Conservation (phyloP, 2,797 vertebrate genomes). For the Distichodus sexfasciatus region DNA sequence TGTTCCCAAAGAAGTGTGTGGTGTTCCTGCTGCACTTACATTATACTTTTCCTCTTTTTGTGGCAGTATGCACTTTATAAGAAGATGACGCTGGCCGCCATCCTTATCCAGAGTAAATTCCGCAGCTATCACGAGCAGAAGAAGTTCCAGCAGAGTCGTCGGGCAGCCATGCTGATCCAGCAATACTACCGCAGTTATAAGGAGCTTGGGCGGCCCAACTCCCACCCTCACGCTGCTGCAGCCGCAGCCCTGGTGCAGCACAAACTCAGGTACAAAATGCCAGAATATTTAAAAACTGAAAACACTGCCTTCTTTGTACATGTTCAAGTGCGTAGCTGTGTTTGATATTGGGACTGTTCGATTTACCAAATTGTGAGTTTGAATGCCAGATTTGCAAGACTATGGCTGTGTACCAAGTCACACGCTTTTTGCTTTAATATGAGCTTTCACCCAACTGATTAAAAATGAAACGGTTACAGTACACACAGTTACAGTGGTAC, state of each 20-base stretch:
- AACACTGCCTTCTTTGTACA: no score
- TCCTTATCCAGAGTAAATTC: conserved; percentile 99
- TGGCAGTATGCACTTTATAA: conserved; percentile 99
- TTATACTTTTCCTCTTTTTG: conserved; percentile 63
- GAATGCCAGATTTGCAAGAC: no score
- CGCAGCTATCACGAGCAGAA: conserved; percentile 98
- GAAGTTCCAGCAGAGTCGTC: conserved; percentile 96
- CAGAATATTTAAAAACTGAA: no score
- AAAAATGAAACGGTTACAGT: no score
- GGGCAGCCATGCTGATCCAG: conserved; percentile 96
- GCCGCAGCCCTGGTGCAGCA: conserved; percentile 79
- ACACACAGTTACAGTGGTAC: no score
- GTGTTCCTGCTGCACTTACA: not conserved
- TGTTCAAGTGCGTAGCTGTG: no score
- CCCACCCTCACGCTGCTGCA: conserved; percentile 73
- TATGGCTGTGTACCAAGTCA: no score
- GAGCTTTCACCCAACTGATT: no score
- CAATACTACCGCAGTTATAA: conserved; percentile 98
- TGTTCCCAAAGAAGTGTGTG: not conserved
- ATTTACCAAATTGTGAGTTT: no score
- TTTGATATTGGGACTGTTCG: no score
- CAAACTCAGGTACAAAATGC: conserved; percentile 78
- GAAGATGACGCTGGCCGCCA: conserved; percentile 99
- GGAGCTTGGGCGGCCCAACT: conserved; percentile 85
- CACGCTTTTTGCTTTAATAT: no score